A percentile compares a stretch with the other conserved stretches of the same genome.
These are phyloP conservation scores for Bombus fervidus DNA, from an alignment of 1,140 invertebrate species.

Conservation along the genomic window DNA sequence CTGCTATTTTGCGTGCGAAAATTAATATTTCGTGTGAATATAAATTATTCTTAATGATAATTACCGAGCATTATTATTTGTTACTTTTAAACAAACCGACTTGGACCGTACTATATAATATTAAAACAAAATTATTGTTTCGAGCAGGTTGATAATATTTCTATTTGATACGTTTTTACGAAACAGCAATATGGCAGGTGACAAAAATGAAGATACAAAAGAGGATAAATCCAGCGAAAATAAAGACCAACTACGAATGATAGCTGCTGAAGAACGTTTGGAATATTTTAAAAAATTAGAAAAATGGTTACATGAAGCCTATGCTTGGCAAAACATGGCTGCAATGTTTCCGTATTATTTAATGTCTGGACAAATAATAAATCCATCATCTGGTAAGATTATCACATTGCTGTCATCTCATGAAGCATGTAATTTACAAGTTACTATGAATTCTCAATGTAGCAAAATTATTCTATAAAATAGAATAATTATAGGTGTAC, in stretches of 20 bases:
- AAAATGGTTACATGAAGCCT: slow-evolving; percentile 82
- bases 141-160: background rate
- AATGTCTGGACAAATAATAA: slow-evolving; percentile 78
- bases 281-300: slow-evolving; percentile 82
- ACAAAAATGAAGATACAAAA: slow-evolving; percentile 50
- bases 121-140: background rate
- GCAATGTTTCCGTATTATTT: slow-evolving; percentile 81
- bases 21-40: background rate
- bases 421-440: background rate
- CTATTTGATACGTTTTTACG: background rate
- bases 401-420: no score
- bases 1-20: background rate
- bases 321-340: slow-evolving; percentile 82
- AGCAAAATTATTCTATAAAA: slow-evolving; percentile 51
- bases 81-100: background rate
- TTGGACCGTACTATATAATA: background rate
- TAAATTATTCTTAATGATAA: background rate
- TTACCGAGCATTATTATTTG: background rate
- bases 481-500: slow-evolving; percentile 64
- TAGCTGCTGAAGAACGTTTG: slow-evolving; percentile 68
- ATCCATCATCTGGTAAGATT: slow-evolving; percentile 70
- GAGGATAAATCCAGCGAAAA: slow-evolving; percentile 20
- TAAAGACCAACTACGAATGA: slow-evolving; percentile 27
- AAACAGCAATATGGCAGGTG: slow-evolving; percentile 58
- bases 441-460: background rate